Evolutionary conservation across 1,140 invertebrate species (phyloP).

Genomic region (Drosophila athabasca): DNA sequence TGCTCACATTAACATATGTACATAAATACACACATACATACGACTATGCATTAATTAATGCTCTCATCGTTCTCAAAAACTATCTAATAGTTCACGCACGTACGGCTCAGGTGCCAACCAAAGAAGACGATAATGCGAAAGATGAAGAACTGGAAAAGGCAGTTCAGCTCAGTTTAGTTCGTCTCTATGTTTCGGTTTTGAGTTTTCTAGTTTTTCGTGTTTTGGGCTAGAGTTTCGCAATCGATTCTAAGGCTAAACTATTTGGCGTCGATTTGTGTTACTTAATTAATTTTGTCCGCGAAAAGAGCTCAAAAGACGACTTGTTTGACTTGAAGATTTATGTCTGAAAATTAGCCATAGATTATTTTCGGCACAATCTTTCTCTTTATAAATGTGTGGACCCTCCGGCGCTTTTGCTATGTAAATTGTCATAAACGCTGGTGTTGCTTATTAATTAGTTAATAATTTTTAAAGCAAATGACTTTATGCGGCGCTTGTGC

Average conservation of each 20-base stretch:
- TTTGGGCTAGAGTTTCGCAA: conserved; percentile 51
- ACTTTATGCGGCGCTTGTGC: no score
- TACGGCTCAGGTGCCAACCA: conserved; percentile 10
- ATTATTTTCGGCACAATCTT: conserved; percentile 47
- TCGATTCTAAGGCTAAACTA: conserved; percentile 67
- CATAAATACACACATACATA: not conserved
- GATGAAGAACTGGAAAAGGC: conserved; percentile 56
- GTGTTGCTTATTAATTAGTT: conserved; percentile 45
- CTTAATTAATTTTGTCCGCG: conserved; percentile 65
- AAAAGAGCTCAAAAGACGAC: conserved; percentile 33
- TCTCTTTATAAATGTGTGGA: conserved; percentile 2
- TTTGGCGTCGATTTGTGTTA: conserved; percentile 58
- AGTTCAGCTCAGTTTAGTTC: conserved; percentile 18
- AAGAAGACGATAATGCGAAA: conserved; percentile 26
- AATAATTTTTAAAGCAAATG: conserved; percentile 36
- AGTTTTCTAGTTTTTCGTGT: conserved; percentile 67
- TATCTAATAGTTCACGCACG: conserved; percentile 54
- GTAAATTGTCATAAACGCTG: conserved; percentile 32
- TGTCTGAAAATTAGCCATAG: conserved; percentile 38
- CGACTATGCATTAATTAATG: conserved; percentile 15
- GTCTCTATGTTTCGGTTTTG: conserved; percentile 15
- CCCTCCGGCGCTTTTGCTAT: conserved; percentile 10
- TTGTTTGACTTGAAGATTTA: conserved; percentile 61
- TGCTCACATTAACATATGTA: conserved; percentile 13
- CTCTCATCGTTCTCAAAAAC: conserved; percentile 31